phyloP scores from a whole-genome alignment of 2,113 vertebrate genomes.

The Alexandromys fortis region DNA sequence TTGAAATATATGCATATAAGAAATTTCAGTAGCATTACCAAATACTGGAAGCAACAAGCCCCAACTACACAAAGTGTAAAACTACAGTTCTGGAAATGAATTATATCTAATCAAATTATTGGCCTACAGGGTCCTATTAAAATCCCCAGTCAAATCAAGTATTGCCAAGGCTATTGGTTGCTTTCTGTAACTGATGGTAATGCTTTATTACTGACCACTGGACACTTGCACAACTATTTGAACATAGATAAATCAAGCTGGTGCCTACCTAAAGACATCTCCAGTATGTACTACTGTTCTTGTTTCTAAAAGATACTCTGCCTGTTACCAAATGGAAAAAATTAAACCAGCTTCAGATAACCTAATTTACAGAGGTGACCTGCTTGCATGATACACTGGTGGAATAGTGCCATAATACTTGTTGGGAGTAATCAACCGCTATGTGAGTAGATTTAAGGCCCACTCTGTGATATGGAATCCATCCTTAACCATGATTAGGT shows the following conservation, averaged over 20 bases:
- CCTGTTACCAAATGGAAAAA: neutral
- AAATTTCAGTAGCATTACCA: neutral
- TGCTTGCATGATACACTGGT: neutral
- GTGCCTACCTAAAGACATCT: neutral
- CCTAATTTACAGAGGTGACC: neutral
- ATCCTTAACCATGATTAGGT: neutral
- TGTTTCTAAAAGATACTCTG: neutral
- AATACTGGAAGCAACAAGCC: neutral
- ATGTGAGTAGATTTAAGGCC: neutral
- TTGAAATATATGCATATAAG: neutral
- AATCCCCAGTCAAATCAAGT: neutral
- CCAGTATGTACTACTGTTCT: neutral
- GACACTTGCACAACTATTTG: neutral
- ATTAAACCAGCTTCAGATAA: neutral
- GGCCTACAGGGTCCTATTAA: neutral
- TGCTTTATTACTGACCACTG: neutral
- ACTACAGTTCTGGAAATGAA: neutral
- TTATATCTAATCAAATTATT: neutral
- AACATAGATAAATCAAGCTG: neutral
- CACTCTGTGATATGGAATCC: neutral
- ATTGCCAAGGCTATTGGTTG: neutral
- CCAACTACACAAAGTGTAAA: neutral
- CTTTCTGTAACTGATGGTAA: neutral
- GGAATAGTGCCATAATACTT: neutral
- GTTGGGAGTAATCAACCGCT: neutral